Evolutionary conservation across 2,888 invertebrate species (phyloP).

Genomic region (Ecliptopera silaceata): DNA sequence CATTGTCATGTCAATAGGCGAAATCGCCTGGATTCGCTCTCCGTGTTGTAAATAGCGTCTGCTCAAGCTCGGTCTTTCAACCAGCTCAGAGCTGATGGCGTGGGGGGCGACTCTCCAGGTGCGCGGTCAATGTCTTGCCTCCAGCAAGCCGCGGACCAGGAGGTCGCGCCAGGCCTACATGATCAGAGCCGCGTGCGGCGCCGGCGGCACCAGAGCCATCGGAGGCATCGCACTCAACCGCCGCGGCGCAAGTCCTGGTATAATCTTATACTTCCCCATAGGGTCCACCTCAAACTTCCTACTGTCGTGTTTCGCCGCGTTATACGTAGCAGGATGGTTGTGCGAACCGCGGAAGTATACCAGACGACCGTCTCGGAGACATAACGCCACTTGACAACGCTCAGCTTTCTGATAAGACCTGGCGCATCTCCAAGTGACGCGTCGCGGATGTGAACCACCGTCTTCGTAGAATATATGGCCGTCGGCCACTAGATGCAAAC

Average conservation of each 20-base stretch:
- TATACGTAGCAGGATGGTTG: constrained; percentile 76
- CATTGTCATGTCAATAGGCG: neutral
- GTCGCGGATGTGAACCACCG: constrained; percentile 75
- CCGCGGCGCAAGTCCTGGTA: constrained; percentile 56
- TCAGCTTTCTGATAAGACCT: constrained; percentile 78
- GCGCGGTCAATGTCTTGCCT: constrained; percentile 66
- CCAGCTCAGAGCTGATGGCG: constrained; percentile 6
- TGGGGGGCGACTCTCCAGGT: constrained; percentile 65
- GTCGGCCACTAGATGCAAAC: constrained; percentile 73
- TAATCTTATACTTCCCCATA: constrained; percentile 79
- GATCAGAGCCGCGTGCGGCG: constrained; percentile 69
- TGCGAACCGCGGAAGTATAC: constrained; percentile 76
- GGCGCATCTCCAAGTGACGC: constrained; percentile 78
- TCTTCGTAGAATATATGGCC: constrained; percentile 80
- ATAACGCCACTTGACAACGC: constrained; percentile 76
- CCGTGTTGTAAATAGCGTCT: constrained; percentile 1
- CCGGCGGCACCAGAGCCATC: constrained; percentile 57
- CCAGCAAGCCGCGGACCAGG: constrained; percentile 74
- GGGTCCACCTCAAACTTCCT: constrained; percentile 76
- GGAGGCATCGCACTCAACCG: constrained; percentile 44
- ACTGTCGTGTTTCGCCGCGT: constrained; percentile 73
- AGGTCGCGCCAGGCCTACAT: constrained; percentile 83
- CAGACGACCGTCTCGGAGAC: constrained; percentile 74
- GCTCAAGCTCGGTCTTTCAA: neutral
- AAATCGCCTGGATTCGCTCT: neutral